phyloP scores from a whole-genome alignment of 2,888 invertebrate species.

The Venustoraphidia nigricollis region DNA sequence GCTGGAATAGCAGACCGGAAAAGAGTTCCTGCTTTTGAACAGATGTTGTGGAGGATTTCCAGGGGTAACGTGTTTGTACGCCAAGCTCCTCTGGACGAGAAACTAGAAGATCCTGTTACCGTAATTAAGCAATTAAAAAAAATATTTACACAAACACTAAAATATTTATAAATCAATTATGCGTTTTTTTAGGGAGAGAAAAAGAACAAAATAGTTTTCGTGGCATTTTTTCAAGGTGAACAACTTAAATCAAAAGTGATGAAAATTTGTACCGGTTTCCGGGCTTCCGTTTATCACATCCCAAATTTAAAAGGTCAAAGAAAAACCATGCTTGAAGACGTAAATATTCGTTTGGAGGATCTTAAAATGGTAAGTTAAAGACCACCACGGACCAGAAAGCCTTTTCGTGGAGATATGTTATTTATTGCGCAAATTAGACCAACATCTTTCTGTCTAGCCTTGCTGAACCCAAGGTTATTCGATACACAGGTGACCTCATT shows the following conservation, averaged over 20 bases:
- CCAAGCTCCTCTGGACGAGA: conserved; percentile 72
- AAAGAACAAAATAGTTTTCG: conserved; percentile 81
- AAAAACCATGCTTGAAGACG: conserved; percentile 79
- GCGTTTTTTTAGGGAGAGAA: conserved; percentile 44
- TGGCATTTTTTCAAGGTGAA: conserved; percentile 82
- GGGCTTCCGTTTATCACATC: conserved; percentile 83
- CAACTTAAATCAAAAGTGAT: conserved; percentile 78
- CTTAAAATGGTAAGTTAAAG: conserved; percentile 46
- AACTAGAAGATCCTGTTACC: conserved; percentile 69
- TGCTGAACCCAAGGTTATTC: no score
- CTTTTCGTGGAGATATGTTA: no score
- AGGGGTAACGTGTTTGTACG: conserved; percentile 83
- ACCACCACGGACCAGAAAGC: no score
- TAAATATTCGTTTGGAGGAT: conserved; percentile 79
- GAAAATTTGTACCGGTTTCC: conserved; percentile 88
- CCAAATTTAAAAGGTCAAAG: conserved; percentile 74
- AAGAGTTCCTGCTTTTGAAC: conserved; percentile 75
- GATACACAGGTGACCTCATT: no score
- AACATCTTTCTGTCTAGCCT: no score
- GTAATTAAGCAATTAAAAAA: conserved; percentile 32
- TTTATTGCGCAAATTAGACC: neutral
- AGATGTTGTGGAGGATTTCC: conserved; percentile 87
- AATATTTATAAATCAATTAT: neutral
- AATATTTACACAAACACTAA: neutral
- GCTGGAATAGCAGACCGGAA: conserved; percentile 84